Conservation (phyloP, 2,113 vertebrate species). For the Hippotragus niger region DNA sequence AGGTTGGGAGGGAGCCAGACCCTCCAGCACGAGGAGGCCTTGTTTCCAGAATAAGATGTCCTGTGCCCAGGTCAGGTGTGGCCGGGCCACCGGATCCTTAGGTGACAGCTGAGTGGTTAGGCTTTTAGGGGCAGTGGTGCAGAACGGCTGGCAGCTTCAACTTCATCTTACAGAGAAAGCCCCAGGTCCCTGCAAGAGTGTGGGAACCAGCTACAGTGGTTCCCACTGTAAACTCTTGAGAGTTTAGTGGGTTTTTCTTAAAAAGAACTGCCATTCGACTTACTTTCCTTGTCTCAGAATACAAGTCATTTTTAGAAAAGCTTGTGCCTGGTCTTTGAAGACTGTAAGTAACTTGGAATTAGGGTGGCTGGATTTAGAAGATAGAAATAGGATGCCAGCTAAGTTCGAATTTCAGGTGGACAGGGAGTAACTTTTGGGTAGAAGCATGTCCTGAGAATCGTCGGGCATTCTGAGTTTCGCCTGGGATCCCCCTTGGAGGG, state of each 20-base stretch:
- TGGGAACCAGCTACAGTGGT: rapidly evolving
- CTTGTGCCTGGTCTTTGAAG: neutral
- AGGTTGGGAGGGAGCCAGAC: rapidly evolving
- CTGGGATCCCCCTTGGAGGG: neutral
- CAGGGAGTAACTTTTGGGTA: rapidly evolving
- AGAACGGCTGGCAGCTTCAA: rapidly evolving
- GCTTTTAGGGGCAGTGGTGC: rapidly evolving
- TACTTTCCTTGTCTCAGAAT: neutral
- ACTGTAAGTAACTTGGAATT: neutral
- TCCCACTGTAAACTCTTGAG: too few species aligned
- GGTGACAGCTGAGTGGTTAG: too few species aligned
- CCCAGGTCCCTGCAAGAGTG: too few species aligned
- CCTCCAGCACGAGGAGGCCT: rapidly evolving
- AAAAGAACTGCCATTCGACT: rapidly evolving
- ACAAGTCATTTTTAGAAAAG: neutral
- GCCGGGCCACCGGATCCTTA: rapidly evolving
- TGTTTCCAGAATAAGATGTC: neutral
- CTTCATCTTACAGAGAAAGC: neutral
- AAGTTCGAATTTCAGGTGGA: neutral
- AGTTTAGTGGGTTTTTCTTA: rapidly evolving
- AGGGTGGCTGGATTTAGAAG: neutral
- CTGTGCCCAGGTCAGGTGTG: neutral
- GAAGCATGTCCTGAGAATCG: rapidly evolving
- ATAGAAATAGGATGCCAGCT: too few species aligned
- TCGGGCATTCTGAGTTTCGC: rapidly evolving